Evolutionary conservation across 2,113 vertebrate genomes (phyloP), one percentile per base, ranked within the genome.

Genomic region (Microtus pennsylvanicus): DNA sequence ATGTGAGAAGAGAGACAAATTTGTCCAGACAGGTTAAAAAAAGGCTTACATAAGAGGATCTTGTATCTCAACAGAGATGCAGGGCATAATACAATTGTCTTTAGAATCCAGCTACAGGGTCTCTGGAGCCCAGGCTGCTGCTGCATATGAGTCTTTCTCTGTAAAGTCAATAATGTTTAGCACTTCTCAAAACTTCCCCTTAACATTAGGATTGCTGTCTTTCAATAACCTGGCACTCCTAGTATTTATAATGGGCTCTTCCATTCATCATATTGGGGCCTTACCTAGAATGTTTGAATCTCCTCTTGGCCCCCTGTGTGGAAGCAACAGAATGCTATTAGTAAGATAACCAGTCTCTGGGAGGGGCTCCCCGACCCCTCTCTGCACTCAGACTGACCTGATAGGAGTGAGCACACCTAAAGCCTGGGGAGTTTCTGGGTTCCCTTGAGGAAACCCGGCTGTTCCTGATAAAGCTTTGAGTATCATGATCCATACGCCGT

Each of bases 1-100:
- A 38, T 82, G 89, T 90, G 58, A 91, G 45, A 94, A 83, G 22
- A 94, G 63, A 89, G 6, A 89, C 52, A 86, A 82, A 87, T 89
- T 91, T 92, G n/a, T 94, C 52, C 70, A 90, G 52, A 88, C 11
- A 80, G 78, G 67, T 77, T 2, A 69, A 88, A 90, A 83, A 42
- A 65, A 76, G 17, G 13, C n/a, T 70, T 90, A 12, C 24, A 3
- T 69, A 90, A 93, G 55, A 87, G 63, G 33, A 88, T 78, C 7
- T 88, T 47, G 52, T 58, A 58, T 58, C 55, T 17, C 63, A 81
- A 88, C 93, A 90, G 55, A 89, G 93, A n/a, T 69, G 52, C 24
- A 55, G 30, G 61, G 76, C 58, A 91, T 87, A 88, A 90, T 35
- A 95, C 83, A 93, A 74, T 28, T 69, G 7, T 63, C 67, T 85